Evolutionary conservation across 2,888 invertebrate species (phyloP), one percentile per base, ranked within the genome.

Genomic region (Mesorhabditis belari): DNA sequence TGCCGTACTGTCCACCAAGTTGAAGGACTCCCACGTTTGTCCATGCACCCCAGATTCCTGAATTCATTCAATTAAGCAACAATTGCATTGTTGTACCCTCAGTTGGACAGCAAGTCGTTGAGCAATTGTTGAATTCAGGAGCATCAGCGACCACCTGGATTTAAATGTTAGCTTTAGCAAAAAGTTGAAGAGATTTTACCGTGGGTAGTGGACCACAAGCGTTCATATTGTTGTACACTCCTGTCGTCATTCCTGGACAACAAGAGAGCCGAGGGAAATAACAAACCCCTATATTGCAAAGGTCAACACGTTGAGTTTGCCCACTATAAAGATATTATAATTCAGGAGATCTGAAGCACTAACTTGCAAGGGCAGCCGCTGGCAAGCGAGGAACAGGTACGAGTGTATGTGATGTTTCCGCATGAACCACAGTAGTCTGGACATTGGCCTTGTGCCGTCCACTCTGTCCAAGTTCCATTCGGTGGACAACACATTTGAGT

Each of bases 401-500:
- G 19, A 3, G 57, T 61, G 24, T 57, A 44, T 21, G 44, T 61
- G 4, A 61, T 49, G 9, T 21, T 25, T 3, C 61, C 61, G 55
- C 57, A 61, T n/a, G 61, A 26, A 2, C 61, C 61, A 35, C 61
- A 61, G 24, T 49, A 52, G 28, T 52, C 61, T n/a, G 54, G 26
- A 26, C 61, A 61, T 2, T 25, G 17, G 6, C 54, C 57, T 12
- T 9, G 23, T 17, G 26, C 57, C 17, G 17, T 25, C 61, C 61
- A 61, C 49, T 57, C 61, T 26, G 57, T 58, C 61, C 61, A 61
- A 35, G 57, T 53, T n/a, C 61, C 61, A n/a, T n/a, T n/a, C 12
- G 44, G 12, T 9, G 44, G 12, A 35, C 44, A 35, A n/a, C 44
- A 35, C 12, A 35, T n/a, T 35, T 35, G 12, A 17, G 12, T n/a